A percentile compares a stretch with the other conserved stretches of the same genome.
Conservation (phyloP, 2,888 invertebrate species). For the Patella depressa region DNA sequence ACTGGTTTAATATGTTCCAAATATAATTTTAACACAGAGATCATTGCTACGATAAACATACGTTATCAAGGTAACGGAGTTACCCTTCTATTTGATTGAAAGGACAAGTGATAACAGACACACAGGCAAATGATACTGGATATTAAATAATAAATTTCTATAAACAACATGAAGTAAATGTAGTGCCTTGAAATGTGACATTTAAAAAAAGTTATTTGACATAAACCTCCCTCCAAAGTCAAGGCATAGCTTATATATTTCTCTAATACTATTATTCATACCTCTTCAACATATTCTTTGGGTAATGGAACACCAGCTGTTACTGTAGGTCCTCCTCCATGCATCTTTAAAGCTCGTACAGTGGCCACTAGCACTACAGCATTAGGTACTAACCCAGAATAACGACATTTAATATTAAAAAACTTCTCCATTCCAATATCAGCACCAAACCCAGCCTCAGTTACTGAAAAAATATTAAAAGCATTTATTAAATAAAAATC, state of each 20-base stretch:
- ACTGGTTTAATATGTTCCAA: too few relatives aligned
- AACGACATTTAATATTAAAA: constrained; percentile 95
- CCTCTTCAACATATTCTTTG: constrained; percentile 82
- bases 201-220: too few relatives aligned
- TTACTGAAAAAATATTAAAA: constrained; percentile 74
- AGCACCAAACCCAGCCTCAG: constrained; percentile 98
- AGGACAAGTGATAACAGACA: not conserved
- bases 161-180: too few relatives aligned
- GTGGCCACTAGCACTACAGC: constrained; percentile 94
- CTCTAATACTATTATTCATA: constrained; percentile 31
- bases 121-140: too few relatives aligned
- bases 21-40: too few relatives aligned
- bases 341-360: constrained; percentile 96
- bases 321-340: constrained; percentile 95
- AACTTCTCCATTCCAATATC: constrained; percentile 99
- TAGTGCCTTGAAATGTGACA: too few relatives aligned
- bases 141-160: too few relatives aligned
- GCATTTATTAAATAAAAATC: not conserved
- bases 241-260: too few relatives aligned
- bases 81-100: too few relatives aligned
- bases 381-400: constrained; percentile 87
- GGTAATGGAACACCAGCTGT: constrained; percentile 85
- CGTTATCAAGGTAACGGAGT: too few relatives aligned
- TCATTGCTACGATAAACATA: too few relatives aligned
- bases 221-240: too few relatives aligned